A percentile compares a stretch with the other conserved stretches of the same genome.
phyloP scores from a whole-genome alignment of 2,797 vertebrate genomes.

The Sebastes elongatus region DNA sequence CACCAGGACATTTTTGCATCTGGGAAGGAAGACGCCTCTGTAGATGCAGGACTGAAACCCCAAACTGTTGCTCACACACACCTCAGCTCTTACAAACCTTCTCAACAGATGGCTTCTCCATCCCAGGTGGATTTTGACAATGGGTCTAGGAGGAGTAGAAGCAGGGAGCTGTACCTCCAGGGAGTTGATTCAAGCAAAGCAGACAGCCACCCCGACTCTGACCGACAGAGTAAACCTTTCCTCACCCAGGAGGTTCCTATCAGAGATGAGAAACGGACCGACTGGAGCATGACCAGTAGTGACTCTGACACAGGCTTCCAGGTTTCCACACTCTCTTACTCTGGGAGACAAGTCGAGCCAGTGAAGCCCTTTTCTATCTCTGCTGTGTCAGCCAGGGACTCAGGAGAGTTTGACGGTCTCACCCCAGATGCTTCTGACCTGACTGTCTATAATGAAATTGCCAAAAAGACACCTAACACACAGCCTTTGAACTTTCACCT shows the following conservation, averaged over 20 bases:
- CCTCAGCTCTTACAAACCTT: conserved; percentile 9
- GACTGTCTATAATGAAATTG: conserved; percentile 76
- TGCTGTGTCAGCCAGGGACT: conserved; percentile 1
- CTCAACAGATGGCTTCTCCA: conserved; percentile 15
- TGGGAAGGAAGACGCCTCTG: conserved; percentile 22
- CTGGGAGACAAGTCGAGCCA: conserved; percentile 44
- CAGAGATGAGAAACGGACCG: conserved; percentile 75
- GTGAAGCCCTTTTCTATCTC: conserved; percentile 56
- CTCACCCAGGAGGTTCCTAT: conserved; percentile 81
- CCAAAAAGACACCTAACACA: conserved; percentile 23
- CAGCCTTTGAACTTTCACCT: conserved; percentile 9
- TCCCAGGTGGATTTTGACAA: background rate
- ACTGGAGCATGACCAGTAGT: conserved; percentile 76
- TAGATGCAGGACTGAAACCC: background rate
- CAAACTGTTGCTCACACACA: background rate
- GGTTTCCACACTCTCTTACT: conserved; percentile 20
- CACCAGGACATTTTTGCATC: conserved; percentile 24
- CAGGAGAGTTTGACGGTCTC: conserved; percentile 51
- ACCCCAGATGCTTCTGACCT: conserved; percentile 64
- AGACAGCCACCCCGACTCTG: conserved; percentile 14
- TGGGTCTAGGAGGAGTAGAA: conserved; percentile 50
- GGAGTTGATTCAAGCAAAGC: conserved; percentile 43
- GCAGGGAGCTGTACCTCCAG: conserved; percentile 65
- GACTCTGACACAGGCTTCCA: conserved; percentile 42
- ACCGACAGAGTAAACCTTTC: conserved; percentile 38